Percentiles rank a stretch among this genome's conserved stretches.
Evolutionary conservation across 1,140 invertebrate species (phyloP).

Genomic region (Mamestra configurata): DNA sequence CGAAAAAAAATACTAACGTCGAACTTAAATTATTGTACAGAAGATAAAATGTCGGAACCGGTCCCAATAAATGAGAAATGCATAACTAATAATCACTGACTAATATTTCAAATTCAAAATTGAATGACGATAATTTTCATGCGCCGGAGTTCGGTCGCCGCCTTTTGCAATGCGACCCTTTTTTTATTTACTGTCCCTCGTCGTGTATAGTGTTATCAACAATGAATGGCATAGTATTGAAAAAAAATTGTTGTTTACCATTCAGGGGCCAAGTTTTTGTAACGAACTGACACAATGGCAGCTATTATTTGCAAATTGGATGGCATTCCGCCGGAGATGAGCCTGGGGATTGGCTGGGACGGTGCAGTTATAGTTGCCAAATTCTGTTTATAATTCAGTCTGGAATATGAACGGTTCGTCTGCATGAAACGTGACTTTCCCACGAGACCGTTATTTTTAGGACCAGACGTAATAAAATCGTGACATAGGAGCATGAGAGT

Average conservation of each 20-base stretch:
- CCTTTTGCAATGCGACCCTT: constrained; percentile 20
- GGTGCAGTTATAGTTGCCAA: constrained; percentile 19
- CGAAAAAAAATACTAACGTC: constrained; percentile 24
- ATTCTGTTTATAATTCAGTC: constrained; percentile 22
- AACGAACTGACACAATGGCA: constrained; percentile 13
- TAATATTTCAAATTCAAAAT: constrained; percentile 48
- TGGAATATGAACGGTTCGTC: not conserved
- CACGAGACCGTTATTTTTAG: constrained; percentile 34
- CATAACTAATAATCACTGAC: too few species aligned
- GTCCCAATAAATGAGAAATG: constrained; percentile 34
- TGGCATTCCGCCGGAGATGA: constrained; percentile 39
- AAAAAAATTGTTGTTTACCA: constrained; percentile 35
- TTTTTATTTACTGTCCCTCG: constrained; percentile 11
- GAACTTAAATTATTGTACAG: constrained; percentile 29
- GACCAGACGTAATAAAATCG: not conserved
- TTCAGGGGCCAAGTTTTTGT: constrained; percentile 49
- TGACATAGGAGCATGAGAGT: not conserved
- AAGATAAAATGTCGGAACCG: constrained; percentile 43
- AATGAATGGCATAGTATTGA: constrained; percentile 34
- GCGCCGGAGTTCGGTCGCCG: constrained; percentile 37
- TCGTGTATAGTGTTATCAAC: not conserved
- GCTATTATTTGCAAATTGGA: constrained; percentile 51
- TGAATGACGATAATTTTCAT: constrained; percentile 42
- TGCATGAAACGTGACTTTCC: constrained; percentile 37
- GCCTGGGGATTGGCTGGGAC: constrained; percentile 37